phyloP scores from a whole-genome alignment of 2,797 vertebrate species.

The Gallinago stenura region DNA sequence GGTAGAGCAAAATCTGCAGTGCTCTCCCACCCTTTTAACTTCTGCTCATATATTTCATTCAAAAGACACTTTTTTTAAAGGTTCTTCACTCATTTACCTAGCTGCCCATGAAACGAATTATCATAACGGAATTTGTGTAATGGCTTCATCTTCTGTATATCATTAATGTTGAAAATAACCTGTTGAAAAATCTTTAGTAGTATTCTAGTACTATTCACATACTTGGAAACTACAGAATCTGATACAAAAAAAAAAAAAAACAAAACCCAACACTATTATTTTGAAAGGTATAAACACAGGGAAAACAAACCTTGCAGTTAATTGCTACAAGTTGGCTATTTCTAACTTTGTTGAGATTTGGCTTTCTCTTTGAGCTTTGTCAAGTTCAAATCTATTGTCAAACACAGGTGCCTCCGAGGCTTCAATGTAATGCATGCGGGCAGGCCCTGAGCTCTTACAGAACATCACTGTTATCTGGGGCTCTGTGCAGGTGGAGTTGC shows the following conservation, averaged over 20 bases:
- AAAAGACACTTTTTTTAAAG: background rate
- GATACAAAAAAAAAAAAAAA: background rate
- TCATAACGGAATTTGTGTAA: background rate
- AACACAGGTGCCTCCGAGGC: background rate
- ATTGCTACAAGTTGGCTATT: background rate
- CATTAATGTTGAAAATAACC: background rate
- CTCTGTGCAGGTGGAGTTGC: background rate
- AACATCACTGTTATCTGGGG: background rate
- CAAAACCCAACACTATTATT: background rate
- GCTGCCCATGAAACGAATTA: background rate
- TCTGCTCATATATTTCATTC: background rate
- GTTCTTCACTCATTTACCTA: background rate
- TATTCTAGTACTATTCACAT: background rate
- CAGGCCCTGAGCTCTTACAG: background rate
- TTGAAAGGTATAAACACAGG: background rate
- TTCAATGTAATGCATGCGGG: fast-evolving
- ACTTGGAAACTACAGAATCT: background rate
- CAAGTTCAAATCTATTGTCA: background rate
- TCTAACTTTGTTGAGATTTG: background rate
- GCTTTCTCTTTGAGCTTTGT: background rate
- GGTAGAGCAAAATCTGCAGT: background rate
- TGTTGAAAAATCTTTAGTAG: background rate
- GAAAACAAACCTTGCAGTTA: background rate
- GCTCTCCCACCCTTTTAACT: background rate
- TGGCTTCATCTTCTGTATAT: background rate